phyloP scores from a whole-genome alignment of 2,113 vertebrate species.

The Heliornis fulica region DNA sequence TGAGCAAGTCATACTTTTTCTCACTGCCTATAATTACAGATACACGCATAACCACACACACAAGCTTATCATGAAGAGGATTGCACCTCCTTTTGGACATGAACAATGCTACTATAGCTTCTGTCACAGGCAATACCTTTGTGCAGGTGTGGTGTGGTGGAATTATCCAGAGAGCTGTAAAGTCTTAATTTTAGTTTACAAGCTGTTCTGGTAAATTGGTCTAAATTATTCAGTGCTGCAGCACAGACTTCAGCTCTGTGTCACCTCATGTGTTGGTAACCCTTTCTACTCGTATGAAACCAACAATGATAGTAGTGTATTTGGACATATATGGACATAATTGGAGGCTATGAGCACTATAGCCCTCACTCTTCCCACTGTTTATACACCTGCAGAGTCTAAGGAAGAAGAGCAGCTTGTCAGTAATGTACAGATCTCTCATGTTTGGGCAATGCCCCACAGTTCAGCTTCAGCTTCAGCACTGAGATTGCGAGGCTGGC shows the following conservation, averaged over 20 bases:
- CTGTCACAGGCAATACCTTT: not conserved
- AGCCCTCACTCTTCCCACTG: not conserved
- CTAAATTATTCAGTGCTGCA: not conserved
- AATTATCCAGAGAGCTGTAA: not conserved
- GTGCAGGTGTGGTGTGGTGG: not conserved
- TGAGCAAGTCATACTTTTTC: constrained; percentile 1
- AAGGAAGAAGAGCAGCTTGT: not conserved
- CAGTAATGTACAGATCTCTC: not conserved
- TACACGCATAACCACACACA: not conserved
- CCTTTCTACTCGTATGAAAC: not conserved
- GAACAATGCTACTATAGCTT: not conserved
- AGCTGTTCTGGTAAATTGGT: not conserved
- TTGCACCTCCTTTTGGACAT: not conserved
- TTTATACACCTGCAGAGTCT: not conserved
- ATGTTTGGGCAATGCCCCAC: not conserved
- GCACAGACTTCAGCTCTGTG: not conserved
- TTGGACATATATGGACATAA: not conserved
- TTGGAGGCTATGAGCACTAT: not conserved
- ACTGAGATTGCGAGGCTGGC: rapidly evolving
- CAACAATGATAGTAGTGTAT: not conserved
- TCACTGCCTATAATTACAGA: not conserved
- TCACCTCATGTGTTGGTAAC: not conserved
- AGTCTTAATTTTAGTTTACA: not conserved
- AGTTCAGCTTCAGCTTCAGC: not conserved
- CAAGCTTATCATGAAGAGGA: not conserved